Evolutionary conservation across 1,140 invertebrate species (phyloP).

Genomic region (Orchesella cincta): DNA sequence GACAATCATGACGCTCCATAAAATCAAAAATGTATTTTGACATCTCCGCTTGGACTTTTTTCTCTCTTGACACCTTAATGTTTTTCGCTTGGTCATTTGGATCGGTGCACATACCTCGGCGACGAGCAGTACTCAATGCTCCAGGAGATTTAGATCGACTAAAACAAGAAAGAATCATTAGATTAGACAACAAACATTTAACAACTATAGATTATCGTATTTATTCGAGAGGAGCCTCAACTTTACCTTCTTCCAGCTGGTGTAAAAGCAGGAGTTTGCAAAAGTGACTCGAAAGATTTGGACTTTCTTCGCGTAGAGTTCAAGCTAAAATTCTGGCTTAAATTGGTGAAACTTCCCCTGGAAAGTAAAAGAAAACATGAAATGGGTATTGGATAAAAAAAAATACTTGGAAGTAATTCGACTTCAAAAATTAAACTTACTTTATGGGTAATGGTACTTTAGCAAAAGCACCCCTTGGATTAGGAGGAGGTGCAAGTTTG

Average conservation of each 20-base stretch:
- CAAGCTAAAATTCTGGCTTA: too few species aligned
- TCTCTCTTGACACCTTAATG: constrained; percentile 2
- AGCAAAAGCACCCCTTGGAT: too few species aligned
- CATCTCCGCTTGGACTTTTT: constrained; percentile 8
- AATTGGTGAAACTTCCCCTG: too few species aligned
- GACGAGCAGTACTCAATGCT: not conserved
- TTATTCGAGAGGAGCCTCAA: not conserved
- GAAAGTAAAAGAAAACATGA: too few species aligned
- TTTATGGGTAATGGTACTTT: too few species aligned
- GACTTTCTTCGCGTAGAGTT: constrained; percentile 9
- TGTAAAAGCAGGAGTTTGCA: not conserved
- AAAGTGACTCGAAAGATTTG: not conserved
- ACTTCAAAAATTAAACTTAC: too few species aligned
- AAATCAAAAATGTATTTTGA: not conserved
- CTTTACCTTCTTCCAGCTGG: not conserved
- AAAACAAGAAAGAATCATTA: not conserved
- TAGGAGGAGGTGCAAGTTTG: too few species aligned
- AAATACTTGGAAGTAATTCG: too few species aligned
- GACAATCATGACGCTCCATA: not conserved
- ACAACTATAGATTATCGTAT: not conserved
- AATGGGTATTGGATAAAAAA: too few species aligned
- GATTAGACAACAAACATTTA: not conserved
- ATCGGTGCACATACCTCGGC: not conserved
- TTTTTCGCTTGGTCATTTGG: not conserved
- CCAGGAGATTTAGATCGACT: not conserved